Evolutionary conservation across 2,888 invertebrate genomes (phyloP).

Genomic region (Artemia sinica): DNA sequence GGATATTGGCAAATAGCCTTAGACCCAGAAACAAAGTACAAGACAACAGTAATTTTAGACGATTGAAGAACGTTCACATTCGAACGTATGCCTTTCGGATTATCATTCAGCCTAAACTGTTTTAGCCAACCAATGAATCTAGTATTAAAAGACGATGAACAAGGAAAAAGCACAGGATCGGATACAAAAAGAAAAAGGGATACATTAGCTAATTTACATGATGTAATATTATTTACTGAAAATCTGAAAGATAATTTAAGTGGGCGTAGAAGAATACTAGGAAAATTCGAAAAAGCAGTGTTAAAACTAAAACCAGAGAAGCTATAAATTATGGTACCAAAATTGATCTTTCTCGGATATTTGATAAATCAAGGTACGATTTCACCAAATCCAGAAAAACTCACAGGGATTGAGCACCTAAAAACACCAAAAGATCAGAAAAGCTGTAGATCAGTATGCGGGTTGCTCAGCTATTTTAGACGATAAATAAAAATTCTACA

Average conservation of each 20-base stretch:
- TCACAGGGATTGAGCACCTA: not conserved
- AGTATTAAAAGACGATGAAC: not conserved
- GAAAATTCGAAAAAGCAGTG: not conserved
- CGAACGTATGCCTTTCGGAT: too few species aligned
- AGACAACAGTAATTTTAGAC: not conserved
- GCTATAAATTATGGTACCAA: too few species aligned
- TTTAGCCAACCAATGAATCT: too few species aligned
- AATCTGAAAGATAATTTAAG: not conserved
- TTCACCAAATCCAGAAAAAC: not conserved
- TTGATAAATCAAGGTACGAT: too few species aligned
- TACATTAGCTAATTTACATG: not conserved
- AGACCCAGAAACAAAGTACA: not conserved
- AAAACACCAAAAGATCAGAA: not conserved
- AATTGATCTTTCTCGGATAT: too few species aligned
- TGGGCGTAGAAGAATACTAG: not conserved
- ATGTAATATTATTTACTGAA: not conserved
- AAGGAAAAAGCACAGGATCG: not conserved
- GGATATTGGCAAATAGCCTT: slow-evolving; percentile 1
- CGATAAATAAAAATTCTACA: not conserved
- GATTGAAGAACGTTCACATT: too few species aligned
- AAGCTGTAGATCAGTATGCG: not conserved
- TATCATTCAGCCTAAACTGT: too few species aligned
- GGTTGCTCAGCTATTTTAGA: not conserved
- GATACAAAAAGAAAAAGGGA: not conserved
- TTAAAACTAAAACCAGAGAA: too few species aligned